phyloP scores from a whole-genome alignment of 1,140 invertebrate genomes.

The Cyrtorhinus lividipennis region DNA sequence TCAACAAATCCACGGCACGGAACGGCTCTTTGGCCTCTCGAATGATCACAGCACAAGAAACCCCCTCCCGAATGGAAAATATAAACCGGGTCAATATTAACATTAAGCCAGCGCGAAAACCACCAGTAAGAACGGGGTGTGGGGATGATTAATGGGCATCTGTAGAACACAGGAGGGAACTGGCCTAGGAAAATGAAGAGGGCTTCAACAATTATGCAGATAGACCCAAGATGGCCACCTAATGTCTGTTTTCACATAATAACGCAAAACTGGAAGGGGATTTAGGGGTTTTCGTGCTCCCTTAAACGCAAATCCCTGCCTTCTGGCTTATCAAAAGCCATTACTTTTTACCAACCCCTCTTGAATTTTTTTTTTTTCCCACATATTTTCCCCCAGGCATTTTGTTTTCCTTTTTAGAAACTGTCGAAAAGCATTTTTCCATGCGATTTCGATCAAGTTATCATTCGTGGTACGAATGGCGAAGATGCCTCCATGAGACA shows the following conservation, averaged over 20 bases:
- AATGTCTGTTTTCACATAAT: conserved; percentile 3
- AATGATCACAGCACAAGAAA: too few species aligned
- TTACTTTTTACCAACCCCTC: too few species aligned
- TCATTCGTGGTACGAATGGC: too few species aligned
- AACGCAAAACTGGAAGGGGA: not conserved
- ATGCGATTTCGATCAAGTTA: too few species aligned
- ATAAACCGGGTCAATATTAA: not conserved
- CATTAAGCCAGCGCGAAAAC: not conserved
- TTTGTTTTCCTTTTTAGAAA: too few species aligned
- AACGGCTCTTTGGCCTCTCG: too few species aligned
- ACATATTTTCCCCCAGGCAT: too few species aligned
- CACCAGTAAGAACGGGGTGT: not conserved
- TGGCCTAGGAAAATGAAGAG: conserved; percentile 4
- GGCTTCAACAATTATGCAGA: conserved; percentile 2
- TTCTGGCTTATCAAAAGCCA: not conserved
- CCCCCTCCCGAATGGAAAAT: too few species aligned
- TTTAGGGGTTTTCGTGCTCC: not conserved
- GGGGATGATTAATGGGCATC: not conserved
- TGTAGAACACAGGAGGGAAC: not conserved
- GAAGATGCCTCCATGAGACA: too few species aligned
- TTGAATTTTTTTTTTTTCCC: too few species aligned
- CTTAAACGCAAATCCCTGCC: not conserved
- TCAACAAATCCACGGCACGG: too few species aligned
- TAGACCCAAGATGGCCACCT: conserved; percentile 1
- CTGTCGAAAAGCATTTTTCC: too few species aligned